Evolutionary conservation across 2,113 vertebrate species (phyloP).

Genomic region (Sigmodon hispidus): DNA sequence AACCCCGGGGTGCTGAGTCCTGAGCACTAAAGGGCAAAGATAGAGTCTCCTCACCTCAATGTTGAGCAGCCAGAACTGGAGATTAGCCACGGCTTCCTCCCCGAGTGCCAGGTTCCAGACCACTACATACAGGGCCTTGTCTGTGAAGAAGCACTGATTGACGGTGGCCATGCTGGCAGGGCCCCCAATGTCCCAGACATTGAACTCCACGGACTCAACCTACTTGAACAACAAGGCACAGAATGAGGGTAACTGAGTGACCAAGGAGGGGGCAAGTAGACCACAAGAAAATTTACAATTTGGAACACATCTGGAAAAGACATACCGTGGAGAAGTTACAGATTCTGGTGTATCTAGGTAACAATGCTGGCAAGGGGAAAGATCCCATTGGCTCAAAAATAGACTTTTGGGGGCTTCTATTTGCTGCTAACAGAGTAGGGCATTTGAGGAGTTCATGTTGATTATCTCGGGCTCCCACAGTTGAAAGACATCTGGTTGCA

Average conservation of each 20-base stretch:
- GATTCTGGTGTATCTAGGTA: conserved; percentile 66
- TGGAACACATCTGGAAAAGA: conserved; percentile 57
- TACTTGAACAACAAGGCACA: conserved; percentile 83
- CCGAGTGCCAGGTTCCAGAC: conserved; percentile 98
- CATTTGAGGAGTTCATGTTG: neutral
- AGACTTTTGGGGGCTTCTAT: conserved; percentile 70
- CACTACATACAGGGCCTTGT: conserved; percentile 96
- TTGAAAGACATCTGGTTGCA: neutral
- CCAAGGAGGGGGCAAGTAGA: conserved; percentile 26
- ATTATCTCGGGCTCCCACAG: conserved; percentile 22
- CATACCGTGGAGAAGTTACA: conserved; percentile 50
- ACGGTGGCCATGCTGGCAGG: conserved; percentile 96
- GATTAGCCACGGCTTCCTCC: conserved; percentile 95
- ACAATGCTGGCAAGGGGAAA: conserved; percentile 68
- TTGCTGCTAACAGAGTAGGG: conserved; percentile 61
- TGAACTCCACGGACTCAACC: conserved; percentile 94
- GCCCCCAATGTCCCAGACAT: conserved; percentile 97
- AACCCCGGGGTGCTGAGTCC: neutral
- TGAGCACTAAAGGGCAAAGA: neutral
- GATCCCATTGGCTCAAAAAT: conserved; percentile 63
- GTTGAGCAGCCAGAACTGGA: conserved; percentile 98
- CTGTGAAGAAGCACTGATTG: conserved; percentile 99
- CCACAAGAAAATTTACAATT: conserved; percentile 67
- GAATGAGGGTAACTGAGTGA: conserved; percentile 79
- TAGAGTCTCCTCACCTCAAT: conserved; percentile 91